phyloP scores from a whole-genome alignment of 2,888 invertebrate species.

The Anoncus sp. region DNA sequence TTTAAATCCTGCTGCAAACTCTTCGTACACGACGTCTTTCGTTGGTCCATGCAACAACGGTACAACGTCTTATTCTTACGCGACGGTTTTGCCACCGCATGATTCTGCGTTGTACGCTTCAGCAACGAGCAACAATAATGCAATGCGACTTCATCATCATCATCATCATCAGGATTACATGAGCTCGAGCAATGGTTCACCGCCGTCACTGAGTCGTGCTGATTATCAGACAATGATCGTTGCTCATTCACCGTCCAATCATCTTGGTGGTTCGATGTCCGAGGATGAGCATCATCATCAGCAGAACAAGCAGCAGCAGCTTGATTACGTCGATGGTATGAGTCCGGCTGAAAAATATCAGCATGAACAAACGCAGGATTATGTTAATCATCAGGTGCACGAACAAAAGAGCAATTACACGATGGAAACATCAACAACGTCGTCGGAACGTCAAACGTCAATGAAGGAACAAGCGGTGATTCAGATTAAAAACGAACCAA shows the following conservation, averaged over 20 bases:
- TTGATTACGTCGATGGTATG: conserved; percentile 79
- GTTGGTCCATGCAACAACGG: conserved; percentile 79
- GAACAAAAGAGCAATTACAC: conserved; percentile 79
- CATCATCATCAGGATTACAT: conserved; percentile 89
- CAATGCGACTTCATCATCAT: too few species aligned
- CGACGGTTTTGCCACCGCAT: conserved; percentile 88
- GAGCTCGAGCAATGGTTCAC: conserved; percentile 87
- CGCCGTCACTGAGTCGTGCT: conserved; percentile 84
- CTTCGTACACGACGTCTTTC: conserved; percentile 87
- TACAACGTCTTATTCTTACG: conserved; percentile 78
- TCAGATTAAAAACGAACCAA: conserved; percentile 86
- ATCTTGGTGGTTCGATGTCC: conserved; percentile 76
- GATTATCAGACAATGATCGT: conserved; percentile 81
- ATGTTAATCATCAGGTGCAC: conserved; percentile 81
- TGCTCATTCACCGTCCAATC: conserved; percentile 78
- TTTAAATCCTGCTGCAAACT: conserved; percentile 88
- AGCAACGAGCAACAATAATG: conserved; percentile 78
- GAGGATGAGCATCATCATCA: conserved; percentile 79
- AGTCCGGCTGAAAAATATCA: conserved; percentile 85
- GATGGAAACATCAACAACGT: conserved; percentile 74
- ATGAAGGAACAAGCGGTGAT: conserved; percentile 81
- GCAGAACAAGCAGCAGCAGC: conserved; percentile 73
- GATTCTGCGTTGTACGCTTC: conserved; percentile 89
- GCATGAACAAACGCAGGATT: conserved; percentile 86
- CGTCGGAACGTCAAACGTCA: conserved; percentile 76